These are phyloP conservation scores for Hippolais icterina DNA, from an alignment of 2,113 vertebrate species.

Conservation along the genomic window DNA sequence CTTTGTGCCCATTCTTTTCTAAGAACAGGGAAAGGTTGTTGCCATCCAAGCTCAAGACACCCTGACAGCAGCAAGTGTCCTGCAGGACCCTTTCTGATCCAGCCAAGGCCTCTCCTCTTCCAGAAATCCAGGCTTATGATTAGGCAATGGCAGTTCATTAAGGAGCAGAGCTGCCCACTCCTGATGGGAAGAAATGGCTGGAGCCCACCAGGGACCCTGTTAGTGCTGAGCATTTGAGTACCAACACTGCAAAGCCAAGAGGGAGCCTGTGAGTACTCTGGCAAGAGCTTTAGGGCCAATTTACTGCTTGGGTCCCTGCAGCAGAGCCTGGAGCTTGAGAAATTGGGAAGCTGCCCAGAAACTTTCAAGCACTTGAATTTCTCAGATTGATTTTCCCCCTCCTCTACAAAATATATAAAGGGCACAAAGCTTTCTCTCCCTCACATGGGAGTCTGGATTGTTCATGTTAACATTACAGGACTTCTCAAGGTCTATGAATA, in stretches of 20 bases:
- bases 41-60: background rate
- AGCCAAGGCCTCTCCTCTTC: background rate
- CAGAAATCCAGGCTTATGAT: background rate
- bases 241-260: background rate
- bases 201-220: background rate
- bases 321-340: background rate
- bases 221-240: background rate
- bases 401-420: background rate
- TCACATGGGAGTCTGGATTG: background rate
- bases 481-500: background rate
- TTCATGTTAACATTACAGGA: background rate
- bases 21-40: background rate
- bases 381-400: background rate
- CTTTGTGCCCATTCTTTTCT: background rate
- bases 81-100: background rate
- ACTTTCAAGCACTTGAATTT: background rate
- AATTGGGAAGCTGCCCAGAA: conserved; percentile 37
- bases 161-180: background rate
- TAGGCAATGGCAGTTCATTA: background rate
- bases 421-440: background rate
- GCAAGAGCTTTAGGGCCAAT: background rate
- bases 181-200: background rate
- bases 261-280: background rate
- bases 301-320: background rate
- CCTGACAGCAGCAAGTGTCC: accelerated